Evolutionary conservation across 2,113 vertebrate species (phyloP).

Genomic region (Kobus ellipsiprymnus): DNA sequence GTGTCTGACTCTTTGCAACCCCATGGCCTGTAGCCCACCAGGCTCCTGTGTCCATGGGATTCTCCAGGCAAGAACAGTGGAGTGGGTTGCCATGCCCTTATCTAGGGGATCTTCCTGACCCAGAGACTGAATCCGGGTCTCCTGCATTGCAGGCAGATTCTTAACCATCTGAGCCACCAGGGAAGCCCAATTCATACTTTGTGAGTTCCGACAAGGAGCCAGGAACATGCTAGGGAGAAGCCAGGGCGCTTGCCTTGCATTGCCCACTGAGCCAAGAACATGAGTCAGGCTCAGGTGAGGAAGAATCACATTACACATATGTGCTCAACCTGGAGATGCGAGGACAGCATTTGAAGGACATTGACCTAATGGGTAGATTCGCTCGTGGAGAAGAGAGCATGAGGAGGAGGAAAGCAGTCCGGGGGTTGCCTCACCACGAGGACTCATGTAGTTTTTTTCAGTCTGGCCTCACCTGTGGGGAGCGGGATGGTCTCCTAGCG

Average conservation of each 20-base stretch:
- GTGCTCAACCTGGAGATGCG: neutral
- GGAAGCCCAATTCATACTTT: neutral
- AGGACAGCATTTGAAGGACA: neutral
- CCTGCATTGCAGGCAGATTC: neutral
- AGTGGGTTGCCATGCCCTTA: neutral
- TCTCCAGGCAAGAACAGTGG: neutral
- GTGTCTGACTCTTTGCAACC: neutral
- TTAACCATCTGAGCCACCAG: neutral
- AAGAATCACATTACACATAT: accelerated
- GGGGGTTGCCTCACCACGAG: accelerated
- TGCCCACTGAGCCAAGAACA: neutral
- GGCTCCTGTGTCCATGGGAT: neutral
- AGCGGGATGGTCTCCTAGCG: neutral
- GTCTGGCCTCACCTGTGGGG: neutral
- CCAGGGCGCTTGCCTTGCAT: neutral
- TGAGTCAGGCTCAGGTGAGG: neutral
- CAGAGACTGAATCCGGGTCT: neutral
- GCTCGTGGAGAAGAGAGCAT: neutral
- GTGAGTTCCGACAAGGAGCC: neutral
- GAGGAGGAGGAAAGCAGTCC: neutral
- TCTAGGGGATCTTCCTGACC: neutral
- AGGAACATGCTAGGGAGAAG: neutral
- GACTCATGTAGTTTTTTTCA: neutral
- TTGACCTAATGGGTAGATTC: accelerated
- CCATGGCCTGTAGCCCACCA: neutral